Evolutionary conservation across 2,888 invertebrate genomes (phyloP).

Genomic region (Drosophila basisetae): DNA sequence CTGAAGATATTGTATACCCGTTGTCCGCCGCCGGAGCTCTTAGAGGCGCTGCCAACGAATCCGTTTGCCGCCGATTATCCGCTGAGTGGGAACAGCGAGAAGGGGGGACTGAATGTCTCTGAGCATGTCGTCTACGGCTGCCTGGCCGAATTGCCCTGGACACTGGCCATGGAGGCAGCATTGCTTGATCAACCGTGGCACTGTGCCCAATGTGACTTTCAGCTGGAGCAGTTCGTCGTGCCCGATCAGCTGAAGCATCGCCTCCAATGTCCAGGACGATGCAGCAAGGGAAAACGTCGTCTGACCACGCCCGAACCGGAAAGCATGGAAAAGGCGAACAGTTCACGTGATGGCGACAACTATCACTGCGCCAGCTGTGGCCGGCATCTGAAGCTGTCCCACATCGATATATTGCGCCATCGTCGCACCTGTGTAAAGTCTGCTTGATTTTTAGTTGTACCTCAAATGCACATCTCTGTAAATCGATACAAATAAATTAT

Average conservation of each 20-base stretch:
- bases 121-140: constrained; percentile 93
- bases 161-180: constrained; percentile 87
- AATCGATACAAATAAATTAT: not conserved
- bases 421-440: constrained; percentile 87
- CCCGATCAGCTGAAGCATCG: constrained; percentile 91
- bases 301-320: not conserved
- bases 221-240: constrained; percentile 88
- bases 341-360: constrained; percentile 18
- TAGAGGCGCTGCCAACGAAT: constrained; percentile 86
- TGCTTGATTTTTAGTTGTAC: constrained; percentile 8
- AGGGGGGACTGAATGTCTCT: constrained; percentile 93
- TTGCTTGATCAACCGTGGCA: constrained; percentile 89
- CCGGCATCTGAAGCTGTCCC: constrained; percentile 89
- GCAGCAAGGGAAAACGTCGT: constrained; percentile 60
- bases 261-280: constrained; percentile 28
- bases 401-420: constrained; percentile 94
- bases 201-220: constrained; percentile 89
- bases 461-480: not conserved
- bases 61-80: constrained; percentile 90
- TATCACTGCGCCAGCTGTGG: constrained; percentile 91
- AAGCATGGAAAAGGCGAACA: constrained; percentile 45
- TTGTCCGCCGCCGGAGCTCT: constrained; percentile 53
- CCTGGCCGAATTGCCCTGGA: constrained; percentile 89
- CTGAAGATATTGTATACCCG: constrained; percentile 87
- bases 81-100: constrained; percentile 88